Evolutionary conservation across 2,113 vertebrate genomes (phyloP).

Genomic region (Lipotes vexillifer): DNA sequence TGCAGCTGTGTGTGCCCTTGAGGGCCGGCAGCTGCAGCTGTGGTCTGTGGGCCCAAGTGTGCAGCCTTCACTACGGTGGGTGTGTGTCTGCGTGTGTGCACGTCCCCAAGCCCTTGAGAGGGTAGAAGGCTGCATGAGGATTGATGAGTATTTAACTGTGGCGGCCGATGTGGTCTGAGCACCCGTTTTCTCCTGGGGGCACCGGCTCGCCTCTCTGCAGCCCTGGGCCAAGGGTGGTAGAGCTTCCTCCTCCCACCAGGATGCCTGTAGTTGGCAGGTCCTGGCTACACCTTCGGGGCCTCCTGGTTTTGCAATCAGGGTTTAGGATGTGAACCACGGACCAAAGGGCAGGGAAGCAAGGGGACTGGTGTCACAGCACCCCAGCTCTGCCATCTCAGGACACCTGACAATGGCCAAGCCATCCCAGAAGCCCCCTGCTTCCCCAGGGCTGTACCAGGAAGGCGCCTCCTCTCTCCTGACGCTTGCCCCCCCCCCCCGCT

Average conservation of each 20-base stretch:
- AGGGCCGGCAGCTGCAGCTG: not conserved
- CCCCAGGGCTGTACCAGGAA: not conserved
- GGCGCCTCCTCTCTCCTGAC: not conserved
- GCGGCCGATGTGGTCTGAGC: not conserved
- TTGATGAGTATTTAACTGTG: fast-evolving
- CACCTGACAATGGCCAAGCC: not conserved
- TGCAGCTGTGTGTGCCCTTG: not conserved
- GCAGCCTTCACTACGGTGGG: no score
- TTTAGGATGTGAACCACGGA: not conserved
- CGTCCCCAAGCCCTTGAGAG: not conserved
- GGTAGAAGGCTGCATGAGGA: not conserved
- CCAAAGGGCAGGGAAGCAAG: no score
- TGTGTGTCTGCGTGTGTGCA: not conserved
- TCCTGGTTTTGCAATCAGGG: not conserved
- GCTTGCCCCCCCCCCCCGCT: not conserved
- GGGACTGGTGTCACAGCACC: not conserved
- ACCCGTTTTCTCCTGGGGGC: not conserved
- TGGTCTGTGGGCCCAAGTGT: not conserved
- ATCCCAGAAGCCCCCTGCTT: not conserved
- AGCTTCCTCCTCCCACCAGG: not conserved
- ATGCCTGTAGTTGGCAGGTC: not conserved
- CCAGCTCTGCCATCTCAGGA: not conserved
- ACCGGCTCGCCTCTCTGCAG: not conserved
- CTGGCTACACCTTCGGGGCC: not conserved
- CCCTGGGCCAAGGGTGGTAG: not conserved